Conservation (phyloP, 1,140 invertebrate species). For the Oedothorax gibbosus region DNA sequence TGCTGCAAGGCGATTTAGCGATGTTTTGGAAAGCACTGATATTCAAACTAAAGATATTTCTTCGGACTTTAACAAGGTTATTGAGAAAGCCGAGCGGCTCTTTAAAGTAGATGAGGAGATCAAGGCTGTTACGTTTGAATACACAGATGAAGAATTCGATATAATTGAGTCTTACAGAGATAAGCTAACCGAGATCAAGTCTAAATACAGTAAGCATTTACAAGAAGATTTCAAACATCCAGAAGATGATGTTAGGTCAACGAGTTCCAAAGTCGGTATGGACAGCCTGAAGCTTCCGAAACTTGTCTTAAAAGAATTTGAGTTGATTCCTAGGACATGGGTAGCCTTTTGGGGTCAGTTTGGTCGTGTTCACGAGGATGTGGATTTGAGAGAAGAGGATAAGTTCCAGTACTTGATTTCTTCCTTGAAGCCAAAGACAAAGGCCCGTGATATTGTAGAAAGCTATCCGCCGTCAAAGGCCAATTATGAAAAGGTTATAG, state of each 20-base stretch:
- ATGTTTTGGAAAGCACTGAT: too few relatives aligned
- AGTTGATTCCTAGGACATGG: neutral
- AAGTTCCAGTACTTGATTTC: constrained; percentile 15
- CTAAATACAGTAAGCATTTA: neutral
- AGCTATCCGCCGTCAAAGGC: constrained; percentile 14
- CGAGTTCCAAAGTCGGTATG: neutral
- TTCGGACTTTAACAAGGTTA: neutral
- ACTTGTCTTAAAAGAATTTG: neutral
- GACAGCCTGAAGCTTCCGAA: constrained; percentile 2
- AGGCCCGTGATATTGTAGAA: constrained; percentile 5
- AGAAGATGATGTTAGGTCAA: neutral
- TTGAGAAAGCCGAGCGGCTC: neutral
- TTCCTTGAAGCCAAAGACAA: neutral
- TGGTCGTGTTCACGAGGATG: neutral
- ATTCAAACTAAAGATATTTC: neutral
- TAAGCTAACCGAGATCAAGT: neutral
- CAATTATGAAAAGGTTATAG: constrained; percentile 7
- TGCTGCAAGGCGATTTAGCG: too few relatives aligned
- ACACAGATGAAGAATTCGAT: neutral
- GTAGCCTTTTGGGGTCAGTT: constrained; percentile 14
- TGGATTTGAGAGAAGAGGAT: neutral
- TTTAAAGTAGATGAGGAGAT: constrained; percentile 7
- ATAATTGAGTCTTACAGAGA: neutral
- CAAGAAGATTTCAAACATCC: neutral
- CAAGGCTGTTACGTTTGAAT: neutral